Evolutionary conservation across 2,888 invertebrate genomes (phyloP).

Genomic region (Chymomyza caudatula): DNA sequence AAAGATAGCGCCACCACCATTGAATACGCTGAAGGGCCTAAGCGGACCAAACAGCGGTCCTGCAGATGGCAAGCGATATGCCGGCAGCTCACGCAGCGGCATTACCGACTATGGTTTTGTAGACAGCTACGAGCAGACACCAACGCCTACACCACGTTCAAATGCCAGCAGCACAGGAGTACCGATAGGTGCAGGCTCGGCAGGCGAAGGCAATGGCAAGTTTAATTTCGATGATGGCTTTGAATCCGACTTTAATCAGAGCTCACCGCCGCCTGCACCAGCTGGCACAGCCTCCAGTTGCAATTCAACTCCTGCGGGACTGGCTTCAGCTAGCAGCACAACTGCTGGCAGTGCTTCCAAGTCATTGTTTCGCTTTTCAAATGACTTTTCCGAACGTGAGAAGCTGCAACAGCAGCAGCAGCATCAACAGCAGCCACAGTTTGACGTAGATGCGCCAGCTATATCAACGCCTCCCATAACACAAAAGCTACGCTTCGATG

Average conservation of each 20-base stretch:
- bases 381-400: constrained; percentile 81
- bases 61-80: constrained; percentile 28
- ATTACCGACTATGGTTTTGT: constrained; percentile 68
- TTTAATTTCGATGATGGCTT: constrained; percentile 78
- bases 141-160: constrained; percentile 67
- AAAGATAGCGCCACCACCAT: constrained; percentile 47
- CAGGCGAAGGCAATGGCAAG: constrained; percentile 52
- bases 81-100: constrained; percentile 44
- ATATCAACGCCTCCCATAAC: constrained; percentile 65
- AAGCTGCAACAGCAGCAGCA: constrained; percentile 45
- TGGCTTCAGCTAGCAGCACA: constrained; percentile 50
- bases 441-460: constrained; percentile 55
- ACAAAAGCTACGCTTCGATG: constrained; percentile 82
- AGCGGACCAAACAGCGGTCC: constrained; percentile 24
- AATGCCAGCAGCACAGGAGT: constrained; percentile 67
- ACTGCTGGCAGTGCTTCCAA: constrained; percentile 64
- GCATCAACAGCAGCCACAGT: constrained; percentile 33
- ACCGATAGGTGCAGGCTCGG: constrained; percentile 61
- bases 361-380: constrained; percentile 80
- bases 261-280: constrained; percentile 71
- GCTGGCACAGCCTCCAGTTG: constrained; percentile 74
- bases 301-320: constrained; percentile 70
- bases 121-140: constrained; percentile 76
- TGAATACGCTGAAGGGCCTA: constrained; percentile 23
- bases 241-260: constrained; percentile 78